Evolutionary conservation across 2,113 vertebrate species (phyloP).

Genomic region (Athene cunicularia): DNA sequence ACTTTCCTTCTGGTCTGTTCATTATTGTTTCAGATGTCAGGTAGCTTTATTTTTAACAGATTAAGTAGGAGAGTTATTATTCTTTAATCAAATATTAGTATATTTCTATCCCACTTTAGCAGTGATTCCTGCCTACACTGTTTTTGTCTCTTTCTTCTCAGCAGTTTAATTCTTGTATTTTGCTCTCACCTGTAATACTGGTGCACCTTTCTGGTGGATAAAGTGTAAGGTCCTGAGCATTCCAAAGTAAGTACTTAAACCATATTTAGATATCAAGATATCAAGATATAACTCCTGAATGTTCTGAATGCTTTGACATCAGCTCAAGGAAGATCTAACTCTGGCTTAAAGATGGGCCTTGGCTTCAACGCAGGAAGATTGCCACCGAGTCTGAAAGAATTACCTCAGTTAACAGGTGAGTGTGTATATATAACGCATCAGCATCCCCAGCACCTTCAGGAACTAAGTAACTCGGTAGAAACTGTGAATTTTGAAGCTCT

Average conservation of each 20-base stretch:
- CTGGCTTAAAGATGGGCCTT: not conserved
- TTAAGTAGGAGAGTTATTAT: not conserved
- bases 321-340: not conserved
- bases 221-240: not conserved
- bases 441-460: not conserved
- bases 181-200: not conserved
- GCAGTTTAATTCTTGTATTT: not conserved
- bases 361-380: not conserved
- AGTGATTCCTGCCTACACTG: not conserved
- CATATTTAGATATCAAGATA: not conserved
- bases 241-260: not conserved
- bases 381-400: not conserved
- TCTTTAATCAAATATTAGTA: not conserved
- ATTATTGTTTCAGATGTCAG: not conserved
- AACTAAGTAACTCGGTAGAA: not conserved
- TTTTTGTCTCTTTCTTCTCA: not conserved
- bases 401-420: not conserved
- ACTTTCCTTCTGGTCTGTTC: not conserved
- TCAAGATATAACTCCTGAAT: not conserved
- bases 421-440: rapidly evolving
- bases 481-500: not conserved
- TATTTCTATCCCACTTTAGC: not conserved
- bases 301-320: not conserved
- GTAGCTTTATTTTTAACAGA: not conserved
- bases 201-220: not conserved